Conservation (phyloP, 2,797 vertebrate species). For the Tympanoctomys barrerae region DNA sequence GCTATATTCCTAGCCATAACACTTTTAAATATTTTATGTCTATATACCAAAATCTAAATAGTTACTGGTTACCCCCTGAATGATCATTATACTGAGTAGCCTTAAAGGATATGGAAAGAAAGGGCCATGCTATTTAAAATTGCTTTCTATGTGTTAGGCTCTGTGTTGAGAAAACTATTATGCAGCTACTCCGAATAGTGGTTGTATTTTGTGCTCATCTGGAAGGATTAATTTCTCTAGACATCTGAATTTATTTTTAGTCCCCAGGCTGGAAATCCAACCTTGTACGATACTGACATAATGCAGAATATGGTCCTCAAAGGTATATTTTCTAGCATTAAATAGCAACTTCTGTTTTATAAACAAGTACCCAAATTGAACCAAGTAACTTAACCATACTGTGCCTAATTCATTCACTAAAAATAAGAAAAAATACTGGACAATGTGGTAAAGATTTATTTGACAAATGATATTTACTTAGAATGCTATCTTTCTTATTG, state of each 20-base stretch:
- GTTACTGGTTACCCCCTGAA: not conserved
- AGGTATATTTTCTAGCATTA: not conserved
- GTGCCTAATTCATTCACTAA: not conserved
- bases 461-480: not conserved
- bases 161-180: not conserved
- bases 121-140: not conserved
- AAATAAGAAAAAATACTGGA: not conserved
- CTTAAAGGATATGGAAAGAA: slow-evolving; percentile 5
- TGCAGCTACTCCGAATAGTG: not conserved
- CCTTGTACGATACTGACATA: not conserved
- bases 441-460: not conserved
- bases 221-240: not conserved
- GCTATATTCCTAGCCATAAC: not conserved
- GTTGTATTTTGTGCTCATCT: not conserved
- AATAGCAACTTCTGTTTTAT: not conserved
- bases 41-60: not conserved
- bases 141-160: not conserved
- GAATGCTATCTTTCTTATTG: not conserved
- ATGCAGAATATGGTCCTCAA: not conserved
- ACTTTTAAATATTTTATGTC: slow-evolving; percentile 21
- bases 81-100: not conserved
- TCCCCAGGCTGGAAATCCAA: slow-evolving; percentile 34
- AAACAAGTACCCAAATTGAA: not conserved
- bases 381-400: not conserved
- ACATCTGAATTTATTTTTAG: slow-evolving; percentile 36